phyloP scores from a whole-genome alignment of 2,113 vertebrate genomes.

The Sterrhoptilus dennistouni region DNA sequence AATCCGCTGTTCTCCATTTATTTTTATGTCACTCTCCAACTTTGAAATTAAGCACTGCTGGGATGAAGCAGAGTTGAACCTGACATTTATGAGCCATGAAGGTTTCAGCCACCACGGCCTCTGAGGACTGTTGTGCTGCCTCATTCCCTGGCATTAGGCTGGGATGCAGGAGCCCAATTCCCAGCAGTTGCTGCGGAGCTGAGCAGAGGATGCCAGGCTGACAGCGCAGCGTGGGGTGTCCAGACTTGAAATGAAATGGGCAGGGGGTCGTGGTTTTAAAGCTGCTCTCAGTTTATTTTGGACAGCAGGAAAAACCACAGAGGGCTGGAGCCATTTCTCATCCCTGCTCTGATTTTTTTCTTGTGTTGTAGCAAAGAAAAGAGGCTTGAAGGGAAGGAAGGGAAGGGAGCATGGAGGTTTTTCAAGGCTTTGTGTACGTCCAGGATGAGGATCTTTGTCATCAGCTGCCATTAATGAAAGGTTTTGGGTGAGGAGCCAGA shows the following conservation, averaged over 20 bases:
- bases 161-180: background rate
- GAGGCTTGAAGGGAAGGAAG: background rate
- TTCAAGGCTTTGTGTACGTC: background rate
- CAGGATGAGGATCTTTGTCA: background rate
- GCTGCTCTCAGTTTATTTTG: background rate
- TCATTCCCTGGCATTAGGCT: background rate
- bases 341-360: background rate
- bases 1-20: background rate
- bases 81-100: conserved; percentile 15
- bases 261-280: background rate
- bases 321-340: background rate
- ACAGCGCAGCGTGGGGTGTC: background rate
- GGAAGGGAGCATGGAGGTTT: background rate
- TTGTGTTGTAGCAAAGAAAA: background rate
- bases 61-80: background rate
- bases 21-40: background rate
- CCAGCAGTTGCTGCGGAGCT: background rate
- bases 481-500: background rate
- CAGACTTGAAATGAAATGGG: background rate
- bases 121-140: background rate
- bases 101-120: background rate
- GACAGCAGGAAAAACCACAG: background rate
- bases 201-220: background rate
- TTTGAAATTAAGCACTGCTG: conserved; percentile 3
- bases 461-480: background rate